Evolutionary conservation across 2,888 invertebrate species (phyloP).

Genomic region (Netelia inedita): DNA sequence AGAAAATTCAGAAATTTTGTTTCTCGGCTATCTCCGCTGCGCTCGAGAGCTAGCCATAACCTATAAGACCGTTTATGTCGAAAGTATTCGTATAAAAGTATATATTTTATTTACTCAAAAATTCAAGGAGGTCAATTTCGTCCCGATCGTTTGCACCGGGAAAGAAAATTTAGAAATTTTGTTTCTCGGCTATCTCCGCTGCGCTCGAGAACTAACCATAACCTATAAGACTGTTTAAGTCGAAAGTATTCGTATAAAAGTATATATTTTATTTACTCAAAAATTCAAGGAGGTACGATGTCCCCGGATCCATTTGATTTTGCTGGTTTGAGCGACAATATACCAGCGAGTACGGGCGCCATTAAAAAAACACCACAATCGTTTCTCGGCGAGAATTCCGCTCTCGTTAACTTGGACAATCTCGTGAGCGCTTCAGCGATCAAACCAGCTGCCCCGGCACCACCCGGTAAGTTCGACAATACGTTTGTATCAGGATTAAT

Average conservation of each 20-base stretch:
- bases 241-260: no score
- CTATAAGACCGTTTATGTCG: no score
- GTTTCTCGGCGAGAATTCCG: constrained; percentile 98
- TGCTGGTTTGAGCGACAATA: constrained; percentile 87
- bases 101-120: constrained; percentile 16
- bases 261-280: constrained; percentile 29
- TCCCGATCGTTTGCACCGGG: no score
- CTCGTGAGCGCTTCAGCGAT: constrained; percentile 89
- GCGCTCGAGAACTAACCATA: not conserved
- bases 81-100: not conserved
- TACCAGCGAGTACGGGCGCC: constrained; percentile 87
- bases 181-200: constrained; percentile 29
- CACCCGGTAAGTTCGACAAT: constrained; percentile 85
- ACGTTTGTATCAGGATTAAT: not conserved
- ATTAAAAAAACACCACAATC: constrained; percentile 97
- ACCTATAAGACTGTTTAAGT: no score
- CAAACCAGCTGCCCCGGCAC: constrained; percentile 82
- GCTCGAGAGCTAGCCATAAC: no score
- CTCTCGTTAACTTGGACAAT: constrained; percentile 98
- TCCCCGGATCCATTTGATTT: constrained; percentile 91
- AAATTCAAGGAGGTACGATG: constrained; percentile 80
- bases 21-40: constrained; percentile 29
- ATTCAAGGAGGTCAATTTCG: constrained; percentile 78
- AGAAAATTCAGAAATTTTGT: no score
- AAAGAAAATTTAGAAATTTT: no score